phyloP scores from a whole-genome alignment of 2,113 vertebrate species.

The Tenrec ecaudatus region DNA sequence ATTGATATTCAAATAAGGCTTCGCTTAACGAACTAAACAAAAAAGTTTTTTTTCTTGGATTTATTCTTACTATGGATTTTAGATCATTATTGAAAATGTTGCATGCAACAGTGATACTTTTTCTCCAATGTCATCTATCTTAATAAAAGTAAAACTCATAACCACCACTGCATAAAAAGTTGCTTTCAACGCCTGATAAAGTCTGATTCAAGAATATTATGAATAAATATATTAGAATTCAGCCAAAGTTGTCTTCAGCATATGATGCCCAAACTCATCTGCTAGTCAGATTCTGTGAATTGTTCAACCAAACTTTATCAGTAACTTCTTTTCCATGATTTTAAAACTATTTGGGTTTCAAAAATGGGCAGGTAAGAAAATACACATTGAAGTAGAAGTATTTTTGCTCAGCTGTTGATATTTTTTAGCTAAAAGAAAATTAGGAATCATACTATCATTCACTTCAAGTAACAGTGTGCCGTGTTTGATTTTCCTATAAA shows the following conservation, averaged over 20 bases:
- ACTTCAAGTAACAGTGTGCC: not conserved
- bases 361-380: not conserved
- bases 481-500: not conserved
- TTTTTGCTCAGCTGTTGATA: slow-evolving; percentile 83
- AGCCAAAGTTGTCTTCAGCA: not conserved
- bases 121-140: too few species aligned
- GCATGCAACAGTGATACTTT: too few species aligned
- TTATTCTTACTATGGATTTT: too few species aligned
- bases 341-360: slow-evolving; percentile 28
- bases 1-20: not conserved
- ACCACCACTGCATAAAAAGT: too few species aligned
- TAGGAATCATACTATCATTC: not conserved
- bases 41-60: too few species aligned
- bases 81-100: too few species aligned
- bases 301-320: slow-evolving; percentile 7
- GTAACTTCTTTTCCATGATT: slow-evolving; percentile 12
- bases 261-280: not conserved
- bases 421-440: slow-evolving; percentile 82
- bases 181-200: too few species aligned
- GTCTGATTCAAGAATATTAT: too few species aligned
- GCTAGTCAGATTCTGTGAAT: not conserved
- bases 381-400: not conserved
- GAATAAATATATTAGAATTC: not conserved
- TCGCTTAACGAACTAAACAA: too few species aligned
- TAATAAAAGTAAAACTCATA: too few species aligned